Base-by-base conservation (phyloP, 37 sponge, comb jelly and placozoan species). In the Axinella damicornis region DNA sequence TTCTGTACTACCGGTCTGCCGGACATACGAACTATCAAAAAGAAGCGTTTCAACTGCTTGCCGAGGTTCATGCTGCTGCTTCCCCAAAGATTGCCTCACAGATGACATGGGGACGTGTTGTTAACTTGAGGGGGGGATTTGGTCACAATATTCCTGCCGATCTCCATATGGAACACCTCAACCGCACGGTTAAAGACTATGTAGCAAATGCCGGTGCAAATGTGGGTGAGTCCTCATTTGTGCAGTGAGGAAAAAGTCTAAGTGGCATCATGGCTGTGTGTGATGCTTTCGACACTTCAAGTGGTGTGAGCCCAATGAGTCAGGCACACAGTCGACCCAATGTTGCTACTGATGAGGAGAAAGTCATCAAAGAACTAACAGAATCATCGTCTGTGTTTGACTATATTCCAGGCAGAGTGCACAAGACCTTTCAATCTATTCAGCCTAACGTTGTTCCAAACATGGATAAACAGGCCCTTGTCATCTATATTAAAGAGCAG, bases 71-170 rank as follows among this genome's bases (percentile, higher is more conserved):
- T 85, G 77, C 76, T 84, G 19, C 67, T 18, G 76, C 68, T 28
- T 76, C 77, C 32, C 68, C 85, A 33, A 30, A 69, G 19, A 27
- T 85, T 64, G 69, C 77, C 18, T 38, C 69, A 19, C 77, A 68
- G 69, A 15, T 76, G 14, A 85, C 58, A 22, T 76, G 83, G 74
- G 36, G 54, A 18, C 69, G 74, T 30, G 34, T 69, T 24, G 68
- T 85, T 34, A 85, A 76, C 36, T 31, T 69, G 14, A 37, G 25
- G 21, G 85, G 85, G 4, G 58, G 24, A 40, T 20, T 30, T 25
- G 68, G 85, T 22, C 34, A 38, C 36, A 85, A 85, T 39, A 76
- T 76, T 41, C 85, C 77, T 55, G 85, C 33, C 15, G 85, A 85
- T 33, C 40, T 85, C 2, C 69, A 68, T 25, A 85, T 56, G 6